phyloP scores from a whole-genome alignment of 2,113 vertebrate species.

The Anguilla japonica region DNA sequence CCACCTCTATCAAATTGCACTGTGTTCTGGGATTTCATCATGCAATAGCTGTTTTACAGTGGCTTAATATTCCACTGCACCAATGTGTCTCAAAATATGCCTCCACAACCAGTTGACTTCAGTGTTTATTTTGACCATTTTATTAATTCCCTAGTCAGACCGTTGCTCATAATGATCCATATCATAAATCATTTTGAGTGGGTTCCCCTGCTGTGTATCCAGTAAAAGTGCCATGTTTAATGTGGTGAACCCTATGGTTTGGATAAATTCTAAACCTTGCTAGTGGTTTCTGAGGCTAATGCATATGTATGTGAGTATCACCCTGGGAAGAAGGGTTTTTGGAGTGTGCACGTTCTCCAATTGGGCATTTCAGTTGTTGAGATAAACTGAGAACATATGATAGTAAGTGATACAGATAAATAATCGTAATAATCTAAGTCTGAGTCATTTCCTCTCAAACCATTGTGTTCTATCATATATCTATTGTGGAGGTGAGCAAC shows the following conservation, averaged over 20 bases:
- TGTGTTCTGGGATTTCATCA: neutral
- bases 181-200: neutral
- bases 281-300: neutral
- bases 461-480: neutral
- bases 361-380: too few relatives aligned
- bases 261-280: neutral
- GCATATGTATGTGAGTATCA: neutral
- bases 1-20: neutral
- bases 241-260: neutral
- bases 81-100: neutral
- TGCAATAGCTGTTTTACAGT: neutral
- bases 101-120: neutral
- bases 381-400: too few relatives aligned
- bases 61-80: too few relatives aligned
- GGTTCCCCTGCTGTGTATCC: neutral
- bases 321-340: too few relatives aligned
- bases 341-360: too few relatives aligned
- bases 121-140: neutral
- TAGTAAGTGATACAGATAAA: too few relatives aligned
- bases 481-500: conserved; percentile 69
- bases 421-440: neutral
- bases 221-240: neutral
- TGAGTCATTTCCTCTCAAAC: neutral
- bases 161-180: neutral
- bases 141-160: neutral